Evolutionary conservation across 2,113 vertebrate genomes (phyloP), one percentile per base, ranked within the genome.

Genomic region (Oryzias curvinotus): DNA sequence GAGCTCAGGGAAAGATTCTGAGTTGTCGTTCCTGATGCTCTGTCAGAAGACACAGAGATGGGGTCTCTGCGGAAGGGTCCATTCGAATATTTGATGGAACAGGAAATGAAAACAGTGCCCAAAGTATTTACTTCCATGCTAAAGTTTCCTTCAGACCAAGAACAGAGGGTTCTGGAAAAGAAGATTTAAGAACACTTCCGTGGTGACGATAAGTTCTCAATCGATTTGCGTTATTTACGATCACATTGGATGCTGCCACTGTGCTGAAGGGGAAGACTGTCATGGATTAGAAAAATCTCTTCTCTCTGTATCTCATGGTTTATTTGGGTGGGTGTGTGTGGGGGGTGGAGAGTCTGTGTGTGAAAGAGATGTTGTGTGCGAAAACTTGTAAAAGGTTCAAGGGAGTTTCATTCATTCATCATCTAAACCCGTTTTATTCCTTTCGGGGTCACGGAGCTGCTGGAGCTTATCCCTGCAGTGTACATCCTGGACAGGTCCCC

Each of bases 41-140:
- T 23, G 21, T 23, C 21, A 23, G 21, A 23, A 23, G 21, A 3
- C 21, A 23, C 21, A 23, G 21, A 23, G 21, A 23, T 23, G 21
- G 21, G 3, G 21, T 23, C 2, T 3, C 21, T 23, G 21, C 21
- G 3, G 21, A 23, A 2, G 21, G 21, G 2, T 21, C 1, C 2
- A 21, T 21, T 21, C 21, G 21, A 21, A 21, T 21, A 21, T 2
- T 1, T 21, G 21, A 21, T 21, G 21, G 21, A 21, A 23, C 21
- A 23, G 21, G 21, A 23, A 23, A 23, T 3, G 2, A 23, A 23
- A 23, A 99, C 97, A 5, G 97, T 99, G 97, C 96, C 98, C 75
- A 99, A 99, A 85, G 97, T 99, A 69, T 96, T 99, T 74, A 98
- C 98, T 41, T 95, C 95, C 57, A 94, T 99, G 75, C 90, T 99